These are phyloP conservation scores for Actinia tenebrosa DNA, from an alignment of 64 coral and sea anemone genomes.

Conservation along the genomic window DNA sequence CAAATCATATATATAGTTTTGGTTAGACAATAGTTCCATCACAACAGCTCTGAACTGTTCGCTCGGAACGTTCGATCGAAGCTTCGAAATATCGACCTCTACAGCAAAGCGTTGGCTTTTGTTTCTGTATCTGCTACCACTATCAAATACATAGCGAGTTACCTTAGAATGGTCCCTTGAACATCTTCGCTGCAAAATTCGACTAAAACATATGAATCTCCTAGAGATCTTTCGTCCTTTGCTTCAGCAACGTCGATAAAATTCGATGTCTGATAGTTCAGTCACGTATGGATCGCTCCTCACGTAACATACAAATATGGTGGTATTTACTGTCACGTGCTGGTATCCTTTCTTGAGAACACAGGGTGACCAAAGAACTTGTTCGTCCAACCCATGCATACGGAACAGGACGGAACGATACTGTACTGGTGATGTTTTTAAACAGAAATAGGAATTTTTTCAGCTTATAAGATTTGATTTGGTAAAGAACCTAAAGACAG, in stretches of 20 bases:
- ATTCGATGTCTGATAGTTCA: too few species aligned
- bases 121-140: background rate
- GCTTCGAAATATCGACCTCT: background rate
- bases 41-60: background rate
- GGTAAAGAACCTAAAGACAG: too few species aligned
- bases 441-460: too few species aligned
- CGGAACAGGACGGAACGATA: too few species aligned
- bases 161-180: background rate
- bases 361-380: background rate
- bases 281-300: background rate
- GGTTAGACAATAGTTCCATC: background rate
- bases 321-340: background rate
- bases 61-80: background rate
- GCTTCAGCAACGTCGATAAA: background rate
- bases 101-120: background rate
- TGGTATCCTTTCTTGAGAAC: background rate
- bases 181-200: background rate
- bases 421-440: too few species aligned
- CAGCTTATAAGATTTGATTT: too few species aligned
- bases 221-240: background rate
- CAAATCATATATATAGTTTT: background rate
- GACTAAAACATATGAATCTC: background rate
- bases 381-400: too few species aligned
- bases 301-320: constrained; percentile 7
- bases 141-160: background rate